Base-by-base conservation (phyloP, 1,140 invertebrate species). In the Aphelenchoides fujianensis region DNA sequence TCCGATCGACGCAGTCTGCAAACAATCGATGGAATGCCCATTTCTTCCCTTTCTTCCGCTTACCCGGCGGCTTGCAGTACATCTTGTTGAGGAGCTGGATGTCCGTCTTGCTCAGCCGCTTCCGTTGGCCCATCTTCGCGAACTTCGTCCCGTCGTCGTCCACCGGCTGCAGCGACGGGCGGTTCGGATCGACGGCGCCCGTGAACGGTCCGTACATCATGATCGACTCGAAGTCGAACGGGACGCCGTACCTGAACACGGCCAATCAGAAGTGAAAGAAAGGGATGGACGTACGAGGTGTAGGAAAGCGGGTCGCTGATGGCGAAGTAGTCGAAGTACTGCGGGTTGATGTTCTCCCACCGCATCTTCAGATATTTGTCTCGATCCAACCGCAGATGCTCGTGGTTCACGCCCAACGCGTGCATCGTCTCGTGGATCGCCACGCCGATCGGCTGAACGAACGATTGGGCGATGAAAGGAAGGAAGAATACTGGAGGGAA, bases 391-490 rank as follows among this genome's bases (percentile, higher is more conserved):
- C 55, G 5, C 55, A 59, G 34, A 59, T 89, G 89, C 67, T 89
- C 87, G 62, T 89, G 89, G 73, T 81, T 86, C 19, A 88, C 83
- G 9, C 89, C 88, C 31, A 89, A 66, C 2, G 86, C 79, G 62
- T 89, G 88, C 3, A 89, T 74, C 0, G 88, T 84, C 72, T 89
- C 88, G 71, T 89, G 89, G 31, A 87, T 81, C 12, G 88, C 85
- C 0, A 86, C 84, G 9, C 88, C 88, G 27, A 68, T 52, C 3
- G 66, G 32, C 72, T 84, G 70, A 54, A 79, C 52, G 23, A 19
- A 12, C n/a, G n/a, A n/a, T n/a, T n/a, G n/a, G n/a, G n/a, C n/a
- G n/a, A 3, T 63, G 31, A 66, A 12, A n/a, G 36, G 9, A 0
- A 36, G 3, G 23, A 19, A 66, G 31, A 35, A 3, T 3, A n/a